Conservation (phyloP, 2,888 invertebrate genomes). For the Gonocerus acuteangulatus region DNA sequence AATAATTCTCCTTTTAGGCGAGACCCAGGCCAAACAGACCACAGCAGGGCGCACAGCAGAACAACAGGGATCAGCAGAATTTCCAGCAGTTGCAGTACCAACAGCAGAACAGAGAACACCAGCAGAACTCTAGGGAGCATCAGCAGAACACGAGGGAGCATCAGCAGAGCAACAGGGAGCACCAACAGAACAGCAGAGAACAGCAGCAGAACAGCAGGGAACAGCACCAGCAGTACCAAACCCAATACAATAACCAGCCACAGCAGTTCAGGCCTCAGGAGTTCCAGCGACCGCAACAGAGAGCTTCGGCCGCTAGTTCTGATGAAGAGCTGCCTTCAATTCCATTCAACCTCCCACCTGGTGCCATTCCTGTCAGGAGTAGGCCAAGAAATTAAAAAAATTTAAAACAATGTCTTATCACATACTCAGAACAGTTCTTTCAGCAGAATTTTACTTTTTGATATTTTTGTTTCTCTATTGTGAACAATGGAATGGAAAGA, state of each 20-base stretch:
- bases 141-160: background rate
- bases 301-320: background rate
- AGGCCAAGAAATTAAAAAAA: constrained; percentile 21
- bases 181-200: constrained; percentile 33
- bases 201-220: constrained; percentile 30
- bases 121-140: no score
- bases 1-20: no score
- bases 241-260: constrained; percentile 21
- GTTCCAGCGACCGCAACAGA: constrained; percentile 33
- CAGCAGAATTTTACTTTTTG: background rate
- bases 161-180: constrained; percentile 31
- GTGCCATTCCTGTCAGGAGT: constrained; percentile 43
- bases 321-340: constrained; percentile 23
- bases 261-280: constrained; percentile 30
- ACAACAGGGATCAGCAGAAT: no score
- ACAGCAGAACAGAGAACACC: no score
- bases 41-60: no score
- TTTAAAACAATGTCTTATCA: constrained; percentile 3
- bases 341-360: constrained; percentile 41
- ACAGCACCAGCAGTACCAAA: constrained; percentile 24
- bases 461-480: no score
- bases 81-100: no score
- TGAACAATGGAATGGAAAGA: no score
- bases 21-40: no score
- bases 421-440: background rate